A percentile compares a stretch with the other conserved stretches of the same genome.
phyloP scores from a whole-genome alignment of 1,140 invertebrate species.

The Rhopalosiphum padi region DNA sequence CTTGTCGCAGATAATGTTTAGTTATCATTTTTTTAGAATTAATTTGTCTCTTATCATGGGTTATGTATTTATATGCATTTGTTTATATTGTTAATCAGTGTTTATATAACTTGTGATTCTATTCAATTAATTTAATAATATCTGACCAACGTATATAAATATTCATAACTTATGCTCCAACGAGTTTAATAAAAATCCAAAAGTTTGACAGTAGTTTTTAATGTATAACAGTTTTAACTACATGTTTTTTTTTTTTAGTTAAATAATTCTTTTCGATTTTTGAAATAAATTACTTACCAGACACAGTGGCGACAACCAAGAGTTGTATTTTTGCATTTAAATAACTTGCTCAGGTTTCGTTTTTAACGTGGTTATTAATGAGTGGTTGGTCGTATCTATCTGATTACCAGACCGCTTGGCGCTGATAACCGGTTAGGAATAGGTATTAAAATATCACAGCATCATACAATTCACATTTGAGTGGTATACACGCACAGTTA shows the following conservation, averaged over 20 bases:
- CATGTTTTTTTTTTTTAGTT: not conserved
- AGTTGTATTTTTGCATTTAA: conserved; percentile 8
- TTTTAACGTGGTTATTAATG: conserved; percentile 39
- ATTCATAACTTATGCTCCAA: not conserved
- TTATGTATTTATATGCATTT: not conserved
- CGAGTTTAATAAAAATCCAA: not conserved
- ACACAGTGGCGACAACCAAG: not conserved
- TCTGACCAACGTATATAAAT: not conserved
- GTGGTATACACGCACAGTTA: conserved; percentile 28
- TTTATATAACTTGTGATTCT: not conserved
- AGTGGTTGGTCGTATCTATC: not conserved
- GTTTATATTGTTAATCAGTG: not conserved
- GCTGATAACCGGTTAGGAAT: conserved; percentile 44
- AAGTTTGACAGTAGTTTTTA: not conserved
- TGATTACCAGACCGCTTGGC: conserved; percentile 53
- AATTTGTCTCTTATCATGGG: not conserved
- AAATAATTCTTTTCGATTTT: not conserved
- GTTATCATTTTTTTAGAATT: not conserved
- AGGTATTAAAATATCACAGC: conserved; percentile 44
- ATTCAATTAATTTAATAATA: not conserved
- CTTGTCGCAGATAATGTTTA: not conserved
- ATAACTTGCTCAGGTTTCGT: not conserved
- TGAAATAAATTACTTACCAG: not conserved
- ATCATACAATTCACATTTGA: conserved; percentile 36
- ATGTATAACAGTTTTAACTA: not conserved